Base-by-base conservation (phyloP, 2,888 invertebrate genomes). In the Melinopterus prodromus region DNA sequence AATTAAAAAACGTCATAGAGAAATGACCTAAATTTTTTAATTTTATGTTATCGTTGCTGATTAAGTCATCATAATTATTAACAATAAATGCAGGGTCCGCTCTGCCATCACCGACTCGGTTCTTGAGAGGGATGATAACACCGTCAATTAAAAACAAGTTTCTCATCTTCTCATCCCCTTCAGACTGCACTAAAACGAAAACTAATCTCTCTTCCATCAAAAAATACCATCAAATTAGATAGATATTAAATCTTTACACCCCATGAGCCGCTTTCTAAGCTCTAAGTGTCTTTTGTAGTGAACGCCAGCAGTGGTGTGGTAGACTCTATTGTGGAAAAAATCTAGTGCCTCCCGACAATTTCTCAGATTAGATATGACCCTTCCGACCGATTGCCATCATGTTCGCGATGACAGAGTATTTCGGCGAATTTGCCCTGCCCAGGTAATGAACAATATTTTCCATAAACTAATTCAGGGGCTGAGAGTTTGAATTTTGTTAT, bases 371-470 rank as follows among this genome's bases (percentile, higher is more conserved):
- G 82, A 77, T 81, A 84, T 84, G 84, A 81, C 82, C 81, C 83
- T 84, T 82, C 79, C 83, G 78, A 80, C 82, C 83, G 83, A 81
- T 83, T 81, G 84, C 84, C 85, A 88, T 85, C 87, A 90, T 90
- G 90, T 90, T 90, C 88, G 90, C 90, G 83, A 90, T 90, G 90
- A 90, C 90, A 85, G 90, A 90, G 86, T 90, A 90, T 87, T 90
- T 90, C 85, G 90, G 90, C 88, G 90, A 90, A 85, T 90, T 90
- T 86, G 90, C 90, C 86, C 84, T 90, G 83, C 88, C 90, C 86
- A 90, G 90, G 90, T 90, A 88, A 88, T 74, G 53, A 37, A 71
- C n/a, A 70, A 7, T 71, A 76, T 77, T 6, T 16, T 37, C 26
- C 16, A 36, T 71, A 26, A 26, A 26, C 26, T 26, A 26, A 26